Evolutionary conservation across 2,113 vertebrate genomes (phyloP).

Genomic region (Nipponia nippon): DNA sequence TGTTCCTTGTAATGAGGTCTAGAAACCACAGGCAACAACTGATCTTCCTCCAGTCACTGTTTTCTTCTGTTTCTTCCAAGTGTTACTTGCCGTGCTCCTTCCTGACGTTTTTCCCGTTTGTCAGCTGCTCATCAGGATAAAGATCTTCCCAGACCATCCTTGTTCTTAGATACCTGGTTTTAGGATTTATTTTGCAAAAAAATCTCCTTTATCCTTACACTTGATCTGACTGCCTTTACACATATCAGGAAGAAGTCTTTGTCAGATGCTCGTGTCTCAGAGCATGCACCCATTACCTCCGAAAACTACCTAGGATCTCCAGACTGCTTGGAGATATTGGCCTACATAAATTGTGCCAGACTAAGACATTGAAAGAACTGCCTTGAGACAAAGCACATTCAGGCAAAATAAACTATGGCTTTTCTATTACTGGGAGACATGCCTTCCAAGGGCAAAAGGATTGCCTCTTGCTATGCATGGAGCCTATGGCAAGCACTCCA

Average conservation of each 20-base stretch:
- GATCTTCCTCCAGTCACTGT: not conserved
- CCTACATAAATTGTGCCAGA: not conserved
- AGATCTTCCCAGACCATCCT: not conserved
- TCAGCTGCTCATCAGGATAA: not conserved
- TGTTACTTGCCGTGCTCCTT: not conserved
- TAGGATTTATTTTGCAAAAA: not conserved
- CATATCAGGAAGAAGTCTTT: not conserved
- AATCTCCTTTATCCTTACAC: not conserved
- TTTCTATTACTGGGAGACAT: not conserved
- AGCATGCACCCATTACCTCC: not conserved
- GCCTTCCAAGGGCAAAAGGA: not conserved
- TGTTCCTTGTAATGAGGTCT: not conserved
- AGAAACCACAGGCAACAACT: not conserved
- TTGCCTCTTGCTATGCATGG: not conserved
- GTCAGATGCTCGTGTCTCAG: not conserved
- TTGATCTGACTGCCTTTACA: not conserved
- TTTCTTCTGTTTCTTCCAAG: not conserved
- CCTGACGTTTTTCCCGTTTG: not conserved
- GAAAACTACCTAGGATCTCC: not conserved
- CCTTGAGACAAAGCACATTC: not conserved
- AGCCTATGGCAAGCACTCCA: not conserved
- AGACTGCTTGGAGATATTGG: not conserved
- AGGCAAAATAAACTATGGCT: not conserved
- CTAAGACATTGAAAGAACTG: not conserved
- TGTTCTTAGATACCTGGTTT: not conserved